Conservation (phyloP, 2,113 vertebrate genomes). For the Balaenoptera acutorostrata region DNA sequence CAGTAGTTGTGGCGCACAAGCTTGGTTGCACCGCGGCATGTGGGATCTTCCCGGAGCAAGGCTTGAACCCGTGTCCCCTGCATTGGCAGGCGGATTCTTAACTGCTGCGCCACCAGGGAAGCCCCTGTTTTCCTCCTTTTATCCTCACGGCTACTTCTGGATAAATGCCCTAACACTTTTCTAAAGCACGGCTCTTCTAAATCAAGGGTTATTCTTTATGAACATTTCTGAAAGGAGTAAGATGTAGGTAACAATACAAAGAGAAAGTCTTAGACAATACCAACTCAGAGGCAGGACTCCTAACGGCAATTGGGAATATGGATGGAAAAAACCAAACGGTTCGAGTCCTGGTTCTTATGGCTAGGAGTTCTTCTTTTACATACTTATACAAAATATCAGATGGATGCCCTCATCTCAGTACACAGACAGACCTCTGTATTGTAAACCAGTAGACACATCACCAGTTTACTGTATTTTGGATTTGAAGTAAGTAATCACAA, state of each 20-base stretch:
- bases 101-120: too few relatives aligned
- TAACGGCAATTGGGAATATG: neutral
- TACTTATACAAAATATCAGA: neutral
- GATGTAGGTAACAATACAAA: neutral
- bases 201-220: neutral
- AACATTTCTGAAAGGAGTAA: conserved; percentile 16
- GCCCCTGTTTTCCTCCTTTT: neutral
- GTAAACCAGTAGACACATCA: neutral
- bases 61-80: too few relatives aligned
- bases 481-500: neutral
- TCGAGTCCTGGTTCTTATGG: neutral
- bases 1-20: too few relatives aligned
- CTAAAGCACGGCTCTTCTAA: neutral
- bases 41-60: too few relatives aligned
- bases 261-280: neutral
- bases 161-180: neutral
- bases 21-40: too few relatives aligned
- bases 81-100: too few relatives aligned
- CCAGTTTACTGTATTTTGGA: neutral
- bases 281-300: neutral
- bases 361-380: neutral
- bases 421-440: neutral
- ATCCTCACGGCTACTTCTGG: neutral
- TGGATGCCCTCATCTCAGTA: neutral
- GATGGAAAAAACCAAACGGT: neutral